phyloP scores from a whole-genome alignment of 1,140 invertebrate genomes.

The Idris sp. region DNA sequence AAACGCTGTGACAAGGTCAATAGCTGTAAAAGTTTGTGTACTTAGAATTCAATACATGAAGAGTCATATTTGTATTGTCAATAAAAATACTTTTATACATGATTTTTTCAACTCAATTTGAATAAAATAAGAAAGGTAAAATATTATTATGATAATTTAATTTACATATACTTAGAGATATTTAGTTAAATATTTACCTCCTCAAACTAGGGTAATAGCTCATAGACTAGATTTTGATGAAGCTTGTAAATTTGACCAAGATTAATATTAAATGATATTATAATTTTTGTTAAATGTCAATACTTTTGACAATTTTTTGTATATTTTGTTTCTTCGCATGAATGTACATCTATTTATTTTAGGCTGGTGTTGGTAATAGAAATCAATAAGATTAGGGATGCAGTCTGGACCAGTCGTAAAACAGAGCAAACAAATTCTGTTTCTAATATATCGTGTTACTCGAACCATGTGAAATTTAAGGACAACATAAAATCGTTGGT shows the following conservation, averaged over 20 bases:
- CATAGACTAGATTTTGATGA: too few relatives aligned
- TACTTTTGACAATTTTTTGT: not conserved
- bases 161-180: too few relatives aligned
- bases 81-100: too few relatives aligned
- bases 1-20: conserved; percentile 46
- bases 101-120: too few relatives aligned
- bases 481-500: conserved; percentile 61
- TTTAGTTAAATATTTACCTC: too few relatives aligned
- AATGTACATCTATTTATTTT: conserved; percentile 49
- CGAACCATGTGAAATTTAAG: conserved; percentile 56
- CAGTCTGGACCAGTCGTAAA: conserved; percentile 75
- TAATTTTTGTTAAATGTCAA: too few relatives aligned
- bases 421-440: conserved; percentile 76
- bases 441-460: conserved; percentile 59
- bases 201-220: too few relatives aligned
- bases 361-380: conserved; percentile 64
- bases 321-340: not conserved
- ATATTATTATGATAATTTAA: too few relatives aligned
- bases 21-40: conserved; percentile 41
- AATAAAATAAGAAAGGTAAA: too few relatives aligned
- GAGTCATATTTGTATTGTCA: not conserved
- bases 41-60: conserved; percentile 22
- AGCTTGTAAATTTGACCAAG: too few relatives aligned
- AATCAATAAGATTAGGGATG: conserved; percentile 75
- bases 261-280: too few relatives aligned